A percentile compares a stretch with the other conserved stretches of the same genome.
Evolutionary conservation across 1,140 invertebrate species (phyloP).

Genomic region (Euura saliciscinereae): DNA sequence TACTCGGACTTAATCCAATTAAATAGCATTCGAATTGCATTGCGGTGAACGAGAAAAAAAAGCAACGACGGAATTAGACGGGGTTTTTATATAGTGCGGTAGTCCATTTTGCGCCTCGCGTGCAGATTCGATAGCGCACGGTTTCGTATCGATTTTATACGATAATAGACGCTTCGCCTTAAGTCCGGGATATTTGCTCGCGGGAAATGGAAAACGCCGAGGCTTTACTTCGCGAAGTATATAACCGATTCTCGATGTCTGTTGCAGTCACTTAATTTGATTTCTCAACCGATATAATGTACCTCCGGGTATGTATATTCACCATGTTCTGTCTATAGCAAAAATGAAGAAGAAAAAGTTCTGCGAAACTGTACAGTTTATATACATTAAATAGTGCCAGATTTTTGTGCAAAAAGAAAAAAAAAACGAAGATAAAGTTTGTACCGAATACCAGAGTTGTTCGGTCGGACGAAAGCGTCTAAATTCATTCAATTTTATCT

Average conservation of each 20-base stretch:
- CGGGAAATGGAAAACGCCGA: conserved; percentile 6
- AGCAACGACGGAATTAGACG: too few relatives aligned
- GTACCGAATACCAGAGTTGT: background rate
- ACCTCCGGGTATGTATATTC: background rate
- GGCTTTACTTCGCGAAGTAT: background rate
- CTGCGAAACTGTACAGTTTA: too few relatives aligned
- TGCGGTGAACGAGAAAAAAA: conserved; percentile 6
- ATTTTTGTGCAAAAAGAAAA: too few relatives aligned
- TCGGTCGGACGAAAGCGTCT: too few relatives aligned
- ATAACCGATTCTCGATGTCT: background rate
- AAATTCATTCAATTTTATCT: too few relatives aligned
- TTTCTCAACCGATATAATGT: background rate
- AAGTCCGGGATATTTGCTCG: conserved; percentile 1
- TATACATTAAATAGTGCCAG: too few relatives aligned
- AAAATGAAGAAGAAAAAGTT: background rate
- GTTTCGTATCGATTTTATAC: conserved; percentile 2
- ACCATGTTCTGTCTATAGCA: background rate
- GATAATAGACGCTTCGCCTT: conserved; percentile 1
- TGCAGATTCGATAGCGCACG: background rate
- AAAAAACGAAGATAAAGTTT: background rate
- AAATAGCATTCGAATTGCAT: background rate
- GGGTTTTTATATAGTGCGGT: too few relatives aligned
- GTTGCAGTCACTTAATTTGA: background rate
- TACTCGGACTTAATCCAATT: too few relatives aligned
- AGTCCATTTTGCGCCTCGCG: background rate